Evolutionary conservation across 2,113 vertebrate species (phyloP), one percentile per base, ranked within the genome.

Genomic region (Thomomys bottae): DNA sequence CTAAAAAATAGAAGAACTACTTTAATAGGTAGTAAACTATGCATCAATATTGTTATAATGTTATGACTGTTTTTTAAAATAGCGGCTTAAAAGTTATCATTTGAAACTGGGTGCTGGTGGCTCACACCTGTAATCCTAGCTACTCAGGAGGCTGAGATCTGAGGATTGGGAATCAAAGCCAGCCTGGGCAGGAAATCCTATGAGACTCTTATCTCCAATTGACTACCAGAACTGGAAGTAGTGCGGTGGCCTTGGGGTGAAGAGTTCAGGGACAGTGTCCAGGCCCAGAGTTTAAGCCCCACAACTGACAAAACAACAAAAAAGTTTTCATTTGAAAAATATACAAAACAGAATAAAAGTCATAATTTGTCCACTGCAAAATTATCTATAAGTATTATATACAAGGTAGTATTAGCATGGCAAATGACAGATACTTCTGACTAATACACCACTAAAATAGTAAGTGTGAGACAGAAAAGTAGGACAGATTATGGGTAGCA

Each of bases 1-100:
- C n/a, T 85, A 70, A n/a, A n/a, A 85, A 54, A 81, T 63, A 59
- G 38, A 36, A 92, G 83, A 30, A 82, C 54, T 63, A 57, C 28
- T 3, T 57, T 36, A 78, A 70, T n/a, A 68, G 6, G 40, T 76
- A 70, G 72, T 40, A 78, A 78, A 84, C 71, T 49, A 17, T 61
- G 8, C 24, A 57, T 36, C 24, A 24, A 67, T 63, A 32, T 36
- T 71, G 70, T 18, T 32, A 14, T 28, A 54, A 54, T 18, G 8
- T 32, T 28, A 28, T 71, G 12, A 24, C 12, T 38, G 36, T 26
- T 24, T 72, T 72, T 40, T 36, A 72, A 72, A 38, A 40, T 72
- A 72, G 5, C 40, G 6, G 40, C 70, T 71, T 71, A 71, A 40
- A 38, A 54, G 36, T 11, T 40, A 38, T 40, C 38, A 72, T 40